phyloP scores from a whole-genome alignment of 2,797 vertebrate genomes.

The Orientallactaga sibirica region DNA sequence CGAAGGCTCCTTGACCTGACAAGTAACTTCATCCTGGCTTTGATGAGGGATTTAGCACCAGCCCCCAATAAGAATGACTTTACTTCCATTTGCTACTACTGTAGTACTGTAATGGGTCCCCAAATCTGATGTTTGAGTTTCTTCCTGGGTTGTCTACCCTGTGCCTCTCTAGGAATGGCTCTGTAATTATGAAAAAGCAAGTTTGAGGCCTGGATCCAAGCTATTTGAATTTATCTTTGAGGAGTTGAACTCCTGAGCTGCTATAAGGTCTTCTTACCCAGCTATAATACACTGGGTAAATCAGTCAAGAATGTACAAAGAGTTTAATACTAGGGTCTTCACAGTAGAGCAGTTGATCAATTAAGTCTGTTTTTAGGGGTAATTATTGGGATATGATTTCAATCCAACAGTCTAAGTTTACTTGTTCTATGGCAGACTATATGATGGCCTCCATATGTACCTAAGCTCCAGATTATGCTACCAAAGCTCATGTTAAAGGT shows the following conservation, averaged over 20 bases:
- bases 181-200: not conserved
- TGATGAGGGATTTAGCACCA: not conserved
- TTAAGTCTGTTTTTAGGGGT: not conserved
- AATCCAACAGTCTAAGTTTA: not conserved
- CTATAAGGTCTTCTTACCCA: not conserved
- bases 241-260: not conserved
- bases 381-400: not conserved
- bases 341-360: not conserved
- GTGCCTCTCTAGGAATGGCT: not conserved
- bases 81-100: not conserved
- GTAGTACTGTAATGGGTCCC: not conserved
- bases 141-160: not conserved
- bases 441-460: not conserved
- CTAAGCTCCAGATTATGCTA: not conserved
- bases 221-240: not conserved
- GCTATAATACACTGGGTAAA: not conserved
- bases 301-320: not conserved
- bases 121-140: constrained; percentile 15
- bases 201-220: not conserved
- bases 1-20: not conserved
- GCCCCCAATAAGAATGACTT: not conserved
- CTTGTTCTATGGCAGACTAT: not conserved
- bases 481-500: not conserved
- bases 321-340: not conserved
- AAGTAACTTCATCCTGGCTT: not conserved